phyloP scores from a whole-genome alignment of 2,888 invertebrate species.

The Tubulanus polymorphus region DNA sequence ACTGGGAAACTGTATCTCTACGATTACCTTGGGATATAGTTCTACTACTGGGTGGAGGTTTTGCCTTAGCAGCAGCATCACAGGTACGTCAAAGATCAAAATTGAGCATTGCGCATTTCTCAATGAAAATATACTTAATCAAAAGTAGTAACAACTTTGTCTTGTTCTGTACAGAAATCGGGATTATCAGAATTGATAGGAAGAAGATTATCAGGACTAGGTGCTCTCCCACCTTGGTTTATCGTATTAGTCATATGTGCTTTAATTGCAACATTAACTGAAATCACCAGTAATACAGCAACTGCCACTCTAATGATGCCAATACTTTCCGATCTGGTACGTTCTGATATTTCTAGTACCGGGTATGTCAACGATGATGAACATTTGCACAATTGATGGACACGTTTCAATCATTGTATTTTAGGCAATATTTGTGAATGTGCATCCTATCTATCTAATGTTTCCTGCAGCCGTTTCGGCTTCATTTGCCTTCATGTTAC shows the following conservation, averaged over 20 bases:
- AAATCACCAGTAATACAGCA: constrained; percentile 12
- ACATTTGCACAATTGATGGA: too few relatives aligned
- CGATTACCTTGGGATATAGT: constrained; percentile 88
- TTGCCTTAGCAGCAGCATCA: constrained; percentile 84
- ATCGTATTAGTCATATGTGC: constrained; percentile 3
- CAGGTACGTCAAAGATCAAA: constrained; percentile 58
- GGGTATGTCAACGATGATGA: too few relatives aligned
- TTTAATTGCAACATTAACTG: constrained; percentile 8
- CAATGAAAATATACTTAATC: too few relatives aligned
- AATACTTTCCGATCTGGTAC: constrained; percentile 10
- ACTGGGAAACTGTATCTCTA: constrained; percentile 78
- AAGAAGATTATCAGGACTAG: constrained; percentile 1
- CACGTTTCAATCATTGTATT: too few relatives aligned
- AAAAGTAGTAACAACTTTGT: too few relatives aligned
- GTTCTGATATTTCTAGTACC: too few relatives aligned
- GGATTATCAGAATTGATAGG: constrained; percentile 11
- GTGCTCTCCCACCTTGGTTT: constrained; percentile 2
- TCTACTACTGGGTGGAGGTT: constrained; percentile 82
- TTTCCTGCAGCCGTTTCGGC: constrained; percentile 81
- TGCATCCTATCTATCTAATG: constrained; percentile 84
- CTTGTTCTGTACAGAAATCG: constrained; percentile 10
- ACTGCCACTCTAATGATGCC: constrained; percentile 9
- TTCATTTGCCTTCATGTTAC: constrained; percentile 83
- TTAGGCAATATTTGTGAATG: too few relatives aligned
- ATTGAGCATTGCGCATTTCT: too few relatives aligned